Base-by-base conservation (phyloP, 2,797 vertebrate genomes). In the Hephaestus fuliginosus region DNA sequence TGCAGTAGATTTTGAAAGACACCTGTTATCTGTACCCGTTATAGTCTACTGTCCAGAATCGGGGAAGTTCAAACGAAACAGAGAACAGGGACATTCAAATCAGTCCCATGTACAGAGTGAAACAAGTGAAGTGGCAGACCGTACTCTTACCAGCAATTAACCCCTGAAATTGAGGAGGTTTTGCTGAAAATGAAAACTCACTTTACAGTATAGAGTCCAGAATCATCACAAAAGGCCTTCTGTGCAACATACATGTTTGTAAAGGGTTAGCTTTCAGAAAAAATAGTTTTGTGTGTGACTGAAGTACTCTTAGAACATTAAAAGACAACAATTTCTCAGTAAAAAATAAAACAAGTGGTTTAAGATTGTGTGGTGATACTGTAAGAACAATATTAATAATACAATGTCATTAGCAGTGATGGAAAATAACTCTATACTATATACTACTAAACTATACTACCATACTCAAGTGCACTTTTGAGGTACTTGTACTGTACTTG, bases 31-130 rank as follows among this genome's bases (percentile, higher is more conserved):
- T 69, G 61, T n/a, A 33, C 9, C 58, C 4, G 44, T 60, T 22
- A 41, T 3, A 65, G 28, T 51, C 9, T 33, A 44, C 57, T 48
- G n/a, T 80, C 20, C 48, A 33, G 49, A 71, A 74, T 75, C 15
- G 2, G 18, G 77, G 78, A 89, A 84, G 56, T 78, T 80, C 14
- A 71, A 68, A 53, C 0, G 63, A 90, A 92, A 90, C 66, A 17
- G 67, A 87, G 75, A 89, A 84, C 65, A 14, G 39, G 13, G 48
- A 78, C 39, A 88, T 91, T 84, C 69, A 90, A 87, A 88, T 80
- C 6, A 70, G 55, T 53, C 46, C 73, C 7, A 2, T 14, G 6
- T 9, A 7, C 60, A 55, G n/a, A 60, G 48, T 30, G 44, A 78
- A 46, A 70, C 60, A 75, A 41, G 57, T 20, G 0, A 46, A n/a